Percentiles rank a stretch among this genome's conserved stretches.
Evolutionary conservation across 1,140 invertebrate genomes (phyloP).

Genomic region (Drosophila sechellia): DNA sequence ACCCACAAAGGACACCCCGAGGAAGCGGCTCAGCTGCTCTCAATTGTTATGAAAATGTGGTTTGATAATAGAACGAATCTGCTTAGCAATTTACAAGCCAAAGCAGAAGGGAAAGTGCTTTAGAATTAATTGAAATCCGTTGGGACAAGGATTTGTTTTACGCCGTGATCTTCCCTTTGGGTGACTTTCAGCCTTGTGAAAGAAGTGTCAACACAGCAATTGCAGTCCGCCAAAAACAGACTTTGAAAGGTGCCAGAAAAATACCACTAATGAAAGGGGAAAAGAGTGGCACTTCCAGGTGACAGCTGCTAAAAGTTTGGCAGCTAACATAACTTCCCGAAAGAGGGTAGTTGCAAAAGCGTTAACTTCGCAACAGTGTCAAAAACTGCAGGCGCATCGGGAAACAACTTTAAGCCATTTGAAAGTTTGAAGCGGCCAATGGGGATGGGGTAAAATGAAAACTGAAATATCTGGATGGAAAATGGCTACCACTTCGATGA

Average conservation of each 20-base stretch:
- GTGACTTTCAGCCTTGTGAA: too few species aligned
- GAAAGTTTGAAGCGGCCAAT: constrained; percentile 27
- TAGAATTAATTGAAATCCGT: constrained; percentile 15
- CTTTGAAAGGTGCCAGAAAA: neutral
- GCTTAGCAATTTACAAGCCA: neutral
- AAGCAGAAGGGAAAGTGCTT: neutral
- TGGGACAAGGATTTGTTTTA: neutral
- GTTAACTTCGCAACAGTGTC: constrained; percentile 48
- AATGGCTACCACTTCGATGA: too few species aligned
- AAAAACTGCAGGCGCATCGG: constrained; percentile 39
- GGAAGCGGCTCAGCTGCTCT: constrained; percentile 26
- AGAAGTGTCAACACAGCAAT: neutral
- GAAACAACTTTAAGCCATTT: constrained; percentile 26
- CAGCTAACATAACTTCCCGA: constrained; percentile 20
- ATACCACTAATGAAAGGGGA: neutral
- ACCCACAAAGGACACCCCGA: constrained; percentile 32
- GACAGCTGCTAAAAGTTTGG: constrained; percentile 40
- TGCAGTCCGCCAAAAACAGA: neutral
- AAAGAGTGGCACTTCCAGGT: constrained; percentile 7
- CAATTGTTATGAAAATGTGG: constrained; percentile 44
- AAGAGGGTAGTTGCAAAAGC: constrained; percentile 2
- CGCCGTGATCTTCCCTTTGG: neutral
- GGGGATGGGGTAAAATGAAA: constrained; percentile 1
- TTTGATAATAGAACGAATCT: constrained; percentile 13
- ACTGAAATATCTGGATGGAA: neutral